Evolutionary conservation across 2,888 invertebrate species (phyloP).

Genomic region (Drosophila monieri): DNA sequence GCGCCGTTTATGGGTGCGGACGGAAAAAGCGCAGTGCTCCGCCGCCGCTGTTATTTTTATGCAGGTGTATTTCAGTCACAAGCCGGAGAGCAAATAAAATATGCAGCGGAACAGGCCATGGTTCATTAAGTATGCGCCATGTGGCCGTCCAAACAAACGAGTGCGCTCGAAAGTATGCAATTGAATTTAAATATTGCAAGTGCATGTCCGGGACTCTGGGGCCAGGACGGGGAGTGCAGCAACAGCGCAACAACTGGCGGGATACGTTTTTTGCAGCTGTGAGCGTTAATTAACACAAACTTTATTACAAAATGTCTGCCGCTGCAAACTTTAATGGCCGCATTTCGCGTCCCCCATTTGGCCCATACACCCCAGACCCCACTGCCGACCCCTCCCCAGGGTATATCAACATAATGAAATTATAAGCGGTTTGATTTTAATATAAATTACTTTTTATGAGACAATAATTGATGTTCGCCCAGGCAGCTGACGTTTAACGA

Average conservation of each 20-base stretch:
- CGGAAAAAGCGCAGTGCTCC: conserved; percentile 24
- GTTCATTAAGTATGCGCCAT: conserved; percentile 76
- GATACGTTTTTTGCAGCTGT: conserved; percentile 38
- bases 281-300: conserved; percentile 73
- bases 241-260: background rate
- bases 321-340: conserved; percentile 55
- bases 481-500: conserved; percentile 57
- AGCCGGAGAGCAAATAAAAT: conserved; percentile 56
- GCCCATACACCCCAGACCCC: background rate
- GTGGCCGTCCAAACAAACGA: conserved; percentile 56
- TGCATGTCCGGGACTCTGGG: conserved; percentile 17
- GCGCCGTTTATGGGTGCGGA: conserved; percentile 28
- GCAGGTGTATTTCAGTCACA: conserved; percentile 50
- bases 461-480: conserved; percentile 67
- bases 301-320: conserved; percentile 66
- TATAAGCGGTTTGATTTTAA: conserved; percentile 78
- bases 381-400: conserved; percentile 12
- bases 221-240: background rate
- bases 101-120: conserved; percentile 63
- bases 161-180: conserved; percentile 69
- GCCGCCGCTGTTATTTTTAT: conserved; percentile 32
- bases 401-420: conserved; percentile 72
- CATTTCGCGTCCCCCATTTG: conserved; percentile 12
- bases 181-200: conserved; percentile 79
- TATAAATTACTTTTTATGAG: conserved; percentile 79